These are phyloP conservation scores for Prionailurus viverrinus DNA, from an alignment of 2,113 vertebrate species.

Conservation along the genomic window DNA sequence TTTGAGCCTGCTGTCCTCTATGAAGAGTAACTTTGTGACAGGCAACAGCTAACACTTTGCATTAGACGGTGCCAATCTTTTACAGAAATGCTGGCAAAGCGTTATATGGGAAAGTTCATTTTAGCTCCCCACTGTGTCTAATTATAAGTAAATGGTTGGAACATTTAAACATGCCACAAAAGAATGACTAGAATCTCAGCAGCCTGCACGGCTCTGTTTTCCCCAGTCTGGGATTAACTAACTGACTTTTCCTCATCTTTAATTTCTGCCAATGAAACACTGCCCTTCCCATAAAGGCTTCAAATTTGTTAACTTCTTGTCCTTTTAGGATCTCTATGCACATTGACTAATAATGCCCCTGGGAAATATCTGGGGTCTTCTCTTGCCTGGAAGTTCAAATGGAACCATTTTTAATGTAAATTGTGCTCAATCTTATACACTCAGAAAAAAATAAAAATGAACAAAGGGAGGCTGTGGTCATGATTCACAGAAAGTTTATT, in stretches of 20 bases:
- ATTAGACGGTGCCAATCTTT: slow-evolving; percentile 38
- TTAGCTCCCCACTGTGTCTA: slow-evolving; percentile 75
- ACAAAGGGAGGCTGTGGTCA: background rate
- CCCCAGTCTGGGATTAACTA: slow-evolving; percentile 57
- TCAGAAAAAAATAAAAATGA: background rate
- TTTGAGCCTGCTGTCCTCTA: background rate
- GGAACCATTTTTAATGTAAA: slow-evolving; percentile 42
- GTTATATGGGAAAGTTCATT: slow-evolving; percentile 66
- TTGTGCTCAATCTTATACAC: background rate
- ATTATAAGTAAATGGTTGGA: slow-evolving; percentile 81
- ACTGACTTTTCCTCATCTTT: slow-evolving; percentile 62
- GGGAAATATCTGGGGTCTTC: slow-evolving; percentile 11
- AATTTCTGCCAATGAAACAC: slow-evolving; percentile 68
- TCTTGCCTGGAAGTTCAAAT: background rate
- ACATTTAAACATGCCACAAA: slow-evolving; percentile 71
- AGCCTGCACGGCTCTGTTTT: slow-evolving; percentile 56
- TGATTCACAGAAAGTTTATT: background rate
- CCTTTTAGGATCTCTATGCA: slow-evolving; percentile 11
- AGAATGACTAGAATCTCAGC: slow-evolving; percentile 69
- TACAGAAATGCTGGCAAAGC: slow-evolving; percentile 67
- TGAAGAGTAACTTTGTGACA: background rate
- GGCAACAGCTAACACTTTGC: slow-evolving; percentile 12
- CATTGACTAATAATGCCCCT: slow-evolving; percentile 49
- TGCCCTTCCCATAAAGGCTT: slow-evolving; percentile 2
- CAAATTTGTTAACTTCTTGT: slow-evolving; percentile 41